Base-by-base conservation (phyloP, 2,797 vertebrate species). In the Cyprinodon diabolis region DNA sequence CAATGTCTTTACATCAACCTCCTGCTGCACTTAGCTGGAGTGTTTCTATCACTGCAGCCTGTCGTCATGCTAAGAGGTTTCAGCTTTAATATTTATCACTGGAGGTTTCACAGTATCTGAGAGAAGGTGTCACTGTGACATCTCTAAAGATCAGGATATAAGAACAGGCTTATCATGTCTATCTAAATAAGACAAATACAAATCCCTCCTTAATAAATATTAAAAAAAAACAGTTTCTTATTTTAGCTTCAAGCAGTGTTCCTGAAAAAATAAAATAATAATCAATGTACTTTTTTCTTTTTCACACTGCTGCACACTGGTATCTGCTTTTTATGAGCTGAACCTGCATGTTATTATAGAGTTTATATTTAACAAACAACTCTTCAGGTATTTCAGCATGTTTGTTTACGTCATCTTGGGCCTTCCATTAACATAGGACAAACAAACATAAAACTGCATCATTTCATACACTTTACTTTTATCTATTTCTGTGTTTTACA, bases 1-100 rank as follows among this genome's bases (percentile, higher is more conserved):
- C 70, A 66, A 49, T 79, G 75, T 76, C 77, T 85, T 68, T 69
- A 79, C 73, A 71, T 81, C 75, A 86, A 89, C 77, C 81, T 62
- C 80, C 62, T 55, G 72, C 54, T 86, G 88, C 87, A 89, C 88
- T 86, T 87, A 76, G 67, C 56, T 68, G 86, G 85, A 92, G 90
- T 87, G 88, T 75, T 84, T 56, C 82, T 79, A 80, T 88, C 80
- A 78, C 83, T 77, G 80, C 77, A 62, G 77, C 67, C 52, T 66
- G 75, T 80, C 84, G 74, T 82, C 67, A 40, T 35, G 63, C 57
- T 69, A 68, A 79, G 75, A 86, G 67, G 73, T 47, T 71, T 51
- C 69, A 52, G 66, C 68, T 92, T 72, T 75, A 87, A 85, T 87
- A 91, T 90, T 89, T 76, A 91, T 85, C 43, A 68, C 52, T 54